A percentile compares a stretch with the other conserved stretches of the same genome.
phyloP scores from a whole-genome alignment of 2,113 vertebrate genomes.

The Pterocles burchelli region DNA sequence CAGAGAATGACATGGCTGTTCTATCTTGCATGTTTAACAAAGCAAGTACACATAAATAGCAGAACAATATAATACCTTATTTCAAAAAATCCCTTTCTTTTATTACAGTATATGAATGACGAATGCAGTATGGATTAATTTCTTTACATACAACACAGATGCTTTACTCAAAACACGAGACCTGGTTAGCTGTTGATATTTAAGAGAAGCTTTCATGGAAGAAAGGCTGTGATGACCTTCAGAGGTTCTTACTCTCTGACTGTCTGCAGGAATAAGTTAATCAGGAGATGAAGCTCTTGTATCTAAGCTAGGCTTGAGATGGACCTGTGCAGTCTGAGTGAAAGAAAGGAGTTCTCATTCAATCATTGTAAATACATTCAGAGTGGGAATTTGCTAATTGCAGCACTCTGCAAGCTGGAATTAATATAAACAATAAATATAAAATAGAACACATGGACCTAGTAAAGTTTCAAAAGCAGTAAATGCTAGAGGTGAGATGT shows the following conservation, averaged over 20 bases:
- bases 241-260: conserved; percentile 54
- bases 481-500: neutral
- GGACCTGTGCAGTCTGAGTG: conserved; percentile 3
- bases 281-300: conserved; percentile 73
- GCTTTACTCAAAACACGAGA: conserved; percentile 39
- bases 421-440: conserved; percentile 26
- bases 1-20: neutral
- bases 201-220: conserved; percentile 48
- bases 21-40: neutral
- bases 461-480: neutral
- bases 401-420: conserved; percentile 13
- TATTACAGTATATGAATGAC: conserved; percentile 35
- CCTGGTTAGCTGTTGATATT: conserved; percentile 37
- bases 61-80: conserved; percentile 7
- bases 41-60: neutral
- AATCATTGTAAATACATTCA: conserved; percentile 42
- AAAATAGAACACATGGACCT: neutral
- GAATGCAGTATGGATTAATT: conserved; percentile 21
- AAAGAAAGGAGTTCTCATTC: conserved; percentile 22
- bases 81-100: conserved; percentile 43
- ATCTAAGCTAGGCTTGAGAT: conserved; percentile 67
- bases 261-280: conserved; percentile 68
- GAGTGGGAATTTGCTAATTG: conserved; percentile 60
- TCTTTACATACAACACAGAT: conserved; percentile 18
- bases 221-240: conserved; percentile 68